Evolutionary conservation across 1,140 invertebrate species (phyloP).

Genomic region (Mactra quadrangularis): DNA sequence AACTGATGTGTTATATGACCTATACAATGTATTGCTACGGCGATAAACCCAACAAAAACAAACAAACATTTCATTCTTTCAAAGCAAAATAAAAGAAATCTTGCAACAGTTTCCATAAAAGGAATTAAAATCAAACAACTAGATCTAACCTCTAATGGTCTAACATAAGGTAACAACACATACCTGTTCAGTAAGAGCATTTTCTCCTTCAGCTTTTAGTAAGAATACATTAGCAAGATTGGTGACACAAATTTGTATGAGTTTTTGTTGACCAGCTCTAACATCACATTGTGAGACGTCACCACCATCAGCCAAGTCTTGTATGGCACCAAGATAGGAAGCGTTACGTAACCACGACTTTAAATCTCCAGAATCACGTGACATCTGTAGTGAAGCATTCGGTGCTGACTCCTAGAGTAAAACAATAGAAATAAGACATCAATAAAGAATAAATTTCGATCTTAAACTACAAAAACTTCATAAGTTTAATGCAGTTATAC

Average conservation of each 20-base stretch:
- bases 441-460: too few relatives aligned
- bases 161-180: too few relatives aligned
- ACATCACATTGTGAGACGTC: constrained; percentile 73
- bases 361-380: constrained; percentile 57
- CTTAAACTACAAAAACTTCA: too few relatives aligned
- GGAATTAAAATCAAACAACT: too few relatives aligned
- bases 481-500: not conserved
- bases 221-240: constrained; percentile 97
- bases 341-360: constrained; percentile 76
- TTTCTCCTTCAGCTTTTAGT: constrained; percentile 69
- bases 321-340: constrained; percentile 79
- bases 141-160: too few relatives aligned
- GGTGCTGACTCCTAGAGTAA: constrained; percentile 69
- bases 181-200: constrained; percentile 75
- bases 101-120: too few relatives aligned
- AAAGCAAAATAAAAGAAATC: too few relatives aligned
- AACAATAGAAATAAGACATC: too few relatives aligned
- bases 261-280: constrained; percentile 88
- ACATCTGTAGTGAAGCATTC: constrained; percentile 61
- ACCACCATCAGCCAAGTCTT: constrained; percentile 77
- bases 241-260: constrained; percentile 96
- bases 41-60: too few relatives aligned
- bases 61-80: too few relatives aligned
- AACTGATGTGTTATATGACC: too few relatives aligned
- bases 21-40: too few relatives aligned